Evolutionary conservation across 2,888 invertebrate species (phyloP).

Genomic region (Nezara viridula): DNA sequence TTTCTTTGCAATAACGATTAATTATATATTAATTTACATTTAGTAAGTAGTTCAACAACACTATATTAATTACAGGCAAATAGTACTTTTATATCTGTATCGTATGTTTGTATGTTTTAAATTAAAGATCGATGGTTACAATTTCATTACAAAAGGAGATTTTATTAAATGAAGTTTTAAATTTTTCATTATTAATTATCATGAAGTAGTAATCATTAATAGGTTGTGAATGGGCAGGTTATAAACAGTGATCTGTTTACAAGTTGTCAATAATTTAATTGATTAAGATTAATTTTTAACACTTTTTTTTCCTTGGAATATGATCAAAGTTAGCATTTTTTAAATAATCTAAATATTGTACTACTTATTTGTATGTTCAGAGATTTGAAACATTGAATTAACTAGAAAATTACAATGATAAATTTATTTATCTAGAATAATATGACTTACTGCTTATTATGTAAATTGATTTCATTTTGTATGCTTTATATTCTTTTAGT

Average conservation of each 20-base stretch:
- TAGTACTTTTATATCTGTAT: not conserved
- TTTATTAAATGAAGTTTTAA: not conserved
- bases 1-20: too few species aligned
- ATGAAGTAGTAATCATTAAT: not conserved
- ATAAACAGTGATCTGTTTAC: constrained; percentile 26
- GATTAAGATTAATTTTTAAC: not conserved
- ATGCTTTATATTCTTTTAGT: too few species aligned
- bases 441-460: too few species aligned
- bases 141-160: too few species aligned
- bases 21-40: not conserved
- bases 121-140: not conserved
- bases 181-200: not conserved
- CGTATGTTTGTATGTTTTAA: not conserved
- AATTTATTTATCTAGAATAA: too few species aligned
- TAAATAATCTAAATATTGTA: not conserved
- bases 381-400: not conserved
- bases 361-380: too few species aligned
- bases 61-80: not conserved
- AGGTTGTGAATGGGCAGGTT: constrained; percentile 23
- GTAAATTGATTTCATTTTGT: too few species aligned
- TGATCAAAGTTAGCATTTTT: not conserved
- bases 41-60: not conserved
- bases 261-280: constrained; percentile 10
- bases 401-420: not conserved
- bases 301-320: not conserved